These are phyloP conservation scores for Watsonalla cultraria DNA, from an alignment of 2,888 invertebrate genomes.

Conservation along the genomic window DNA sequence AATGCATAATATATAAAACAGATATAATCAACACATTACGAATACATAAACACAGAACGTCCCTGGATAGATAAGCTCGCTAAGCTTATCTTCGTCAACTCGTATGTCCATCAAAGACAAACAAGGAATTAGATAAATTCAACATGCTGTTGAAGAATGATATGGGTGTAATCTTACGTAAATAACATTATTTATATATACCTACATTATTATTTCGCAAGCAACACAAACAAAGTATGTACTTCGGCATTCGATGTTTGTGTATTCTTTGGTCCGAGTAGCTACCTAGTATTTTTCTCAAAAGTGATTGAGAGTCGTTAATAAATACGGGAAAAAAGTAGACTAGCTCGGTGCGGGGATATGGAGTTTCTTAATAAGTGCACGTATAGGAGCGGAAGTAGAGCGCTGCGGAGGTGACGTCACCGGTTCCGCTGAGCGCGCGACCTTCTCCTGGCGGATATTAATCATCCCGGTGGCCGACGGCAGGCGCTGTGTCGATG, in stretches of 20 bases:
- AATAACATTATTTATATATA: neutral
- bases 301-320: no score
- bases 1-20: neutral
- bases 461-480: constrained; percentile 70
- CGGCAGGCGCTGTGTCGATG: constrained; percentile 29
- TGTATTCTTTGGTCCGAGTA: no score
- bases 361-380: constrained; percentile 35
- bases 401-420: constrained; percentile 68
- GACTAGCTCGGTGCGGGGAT: constrained; percentile 7
- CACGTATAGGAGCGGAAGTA: constrained; percentile 59
- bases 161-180: neutral
- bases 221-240: constrained; percentile 1
- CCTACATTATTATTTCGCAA: neutral
- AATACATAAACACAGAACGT: neutral
- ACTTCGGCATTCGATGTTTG: no score
- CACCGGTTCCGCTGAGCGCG: constrained; percentile 42
- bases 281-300: no score
- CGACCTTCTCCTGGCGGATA: constrained; percentile 72
- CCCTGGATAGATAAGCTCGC: neutral
- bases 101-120: neutral
- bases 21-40: neutral
- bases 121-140: neutral
- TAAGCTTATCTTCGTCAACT: neutral
- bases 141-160: neutral
- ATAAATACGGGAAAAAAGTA: neutral